A percentile compares a stretch with the other conserved stretches of the same genome.
Evolutionary conservation across 2,113 vertebrate genomes (phyloP).

Genomic region (Catharus minimus): DNA sequence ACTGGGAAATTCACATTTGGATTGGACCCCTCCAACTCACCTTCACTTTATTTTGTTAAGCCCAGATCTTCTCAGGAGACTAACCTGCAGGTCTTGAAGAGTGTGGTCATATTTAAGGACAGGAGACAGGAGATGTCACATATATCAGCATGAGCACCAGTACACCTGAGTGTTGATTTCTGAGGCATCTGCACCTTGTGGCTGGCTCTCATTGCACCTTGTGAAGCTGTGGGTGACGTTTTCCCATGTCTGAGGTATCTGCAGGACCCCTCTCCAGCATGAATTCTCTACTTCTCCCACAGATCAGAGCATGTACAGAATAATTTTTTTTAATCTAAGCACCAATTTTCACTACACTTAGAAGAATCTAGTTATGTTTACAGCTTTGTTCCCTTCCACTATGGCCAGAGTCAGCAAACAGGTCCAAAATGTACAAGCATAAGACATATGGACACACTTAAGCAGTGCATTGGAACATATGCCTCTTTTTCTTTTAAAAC

Average conservation of each 20-base stretch:
- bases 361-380: not conserved
- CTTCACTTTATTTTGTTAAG: not conserved
- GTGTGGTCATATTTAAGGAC: not conserved
- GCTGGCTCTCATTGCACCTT: not conserved
- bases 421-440: not conserved
- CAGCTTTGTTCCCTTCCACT: not conserved
- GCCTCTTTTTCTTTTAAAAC: not conserved
- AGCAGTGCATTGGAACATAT: not conserved
- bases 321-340: not conserved
- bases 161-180: not conserved
- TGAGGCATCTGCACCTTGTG: not conserved
- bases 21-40: not conserved
- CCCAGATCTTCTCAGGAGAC: not conserved
- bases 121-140: not conserved
- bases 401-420: not conserved
- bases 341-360: not conserved
- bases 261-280: not conserved
- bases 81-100: accelerated
- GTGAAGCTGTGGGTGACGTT: not conserved
- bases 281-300: not conserved
- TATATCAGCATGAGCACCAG: not conserved
- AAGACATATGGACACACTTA: not conserved
- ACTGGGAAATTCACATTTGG: not conserved
- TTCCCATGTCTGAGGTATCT: not conserved
- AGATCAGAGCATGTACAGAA: not conserved